Percentiles rank a stretch among this genome's conserved stretches.
These are phyloP conservation scores for Tarsius wallacei DNA, from an alignment of 2,797 vertebrate species.

Conservation along the genomic window DNA sequence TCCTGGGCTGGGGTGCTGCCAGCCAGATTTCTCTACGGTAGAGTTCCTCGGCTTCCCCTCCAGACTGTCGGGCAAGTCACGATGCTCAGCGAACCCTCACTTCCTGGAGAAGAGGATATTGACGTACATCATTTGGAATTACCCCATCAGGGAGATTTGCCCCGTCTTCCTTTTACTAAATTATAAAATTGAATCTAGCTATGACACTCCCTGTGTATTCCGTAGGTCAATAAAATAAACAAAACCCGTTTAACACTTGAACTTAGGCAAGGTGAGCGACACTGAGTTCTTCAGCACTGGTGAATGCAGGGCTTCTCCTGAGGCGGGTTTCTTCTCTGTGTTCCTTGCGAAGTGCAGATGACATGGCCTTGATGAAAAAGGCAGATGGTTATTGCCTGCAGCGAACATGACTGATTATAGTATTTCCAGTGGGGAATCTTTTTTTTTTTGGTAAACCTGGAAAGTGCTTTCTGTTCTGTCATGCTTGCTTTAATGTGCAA, in stretches of 20 bases:
- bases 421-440: neutral
- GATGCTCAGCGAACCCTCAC: accelerated
- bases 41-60: neutral
- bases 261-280: neutral
- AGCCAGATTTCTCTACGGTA: accelerated
- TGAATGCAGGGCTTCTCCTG: accelerated
- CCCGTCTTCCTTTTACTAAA: neutral
- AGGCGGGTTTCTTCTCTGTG: accelerated
- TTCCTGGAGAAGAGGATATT: neutral
- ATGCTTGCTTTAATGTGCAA: slow-evolving; percentile 61
- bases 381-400: accelerated
- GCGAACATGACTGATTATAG: accelerated
- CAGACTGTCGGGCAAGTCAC: accelerated
- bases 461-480: neutral
- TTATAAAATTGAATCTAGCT: neutral
- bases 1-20: neutral
- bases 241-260: no score
- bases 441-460: neutral
- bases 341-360: no score
- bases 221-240: neutral
- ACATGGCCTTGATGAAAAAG: accelerated
- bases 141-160: accelerated
- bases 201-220: neutral
- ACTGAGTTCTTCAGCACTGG: accelerated
- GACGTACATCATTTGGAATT: neutral